Percentiles rank a stretch among this genome's conserved stretches.
phyloP scores from a whole-genome alignment of 1,140 invertebrate genomes.

The honey bee (Apis mellifera) region Amel_HAv3.1 CM009931.2:315501-316000 shows the following conservation, averaged over 20 bases:
- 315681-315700: conserved; percentile 36
- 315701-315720: conserved; percentile 29
- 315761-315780: conserved; percentile 63
- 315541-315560: no score
- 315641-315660: neutral
- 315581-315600: neutral
- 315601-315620: neutral
- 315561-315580: no score
- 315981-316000: neutral
- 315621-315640: neutral
- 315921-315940: neutral
- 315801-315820: conserved; percentile 63
- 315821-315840: conserved; percentile 34
- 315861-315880: conserved; percentile 66
- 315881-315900: neutral
- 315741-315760: conserved; percentile 44
- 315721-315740: conserved; percentile 57
- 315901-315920: conserved; percentile 28
- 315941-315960: neutral
- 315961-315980: neutral
- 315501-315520: no score
- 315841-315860: conserved; percentile 56
- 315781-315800: conserved; percentile 58
- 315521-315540: no score
- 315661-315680: neutral